A percentile compares a stretch with the other conserved stretches of the same genome.
Conservation (phyloP, 2,113 vertebrate species). For the Saimiri boliviensis region DNA sequence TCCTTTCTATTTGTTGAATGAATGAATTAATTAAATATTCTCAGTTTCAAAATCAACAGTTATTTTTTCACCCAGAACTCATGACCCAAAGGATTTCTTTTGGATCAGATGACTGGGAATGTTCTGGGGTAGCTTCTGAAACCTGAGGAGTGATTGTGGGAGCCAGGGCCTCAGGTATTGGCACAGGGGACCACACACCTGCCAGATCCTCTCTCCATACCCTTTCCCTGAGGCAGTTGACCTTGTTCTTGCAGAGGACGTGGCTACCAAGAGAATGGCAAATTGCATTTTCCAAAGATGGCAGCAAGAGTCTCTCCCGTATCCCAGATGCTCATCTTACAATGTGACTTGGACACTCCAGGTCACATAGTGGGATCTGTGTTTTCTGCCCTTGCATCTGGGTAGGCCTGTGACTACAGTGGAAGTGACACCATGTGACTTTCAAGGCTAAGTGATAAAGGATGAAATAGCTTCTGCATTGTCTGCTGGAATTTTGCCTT, state of each 20-base stretch:
- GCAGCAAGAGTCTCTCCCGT: background rate
- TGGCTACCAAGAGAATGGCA: background rate
- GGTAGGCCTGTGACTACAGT: background rate
- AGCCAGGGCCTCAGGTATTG: background rate
- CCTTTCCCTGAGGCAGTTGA: background rate
- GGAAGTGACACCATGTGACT: background rate
- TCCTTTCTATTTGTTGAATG: slow-evolving; percentile 16
- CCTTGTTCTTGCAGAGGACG: background rate
- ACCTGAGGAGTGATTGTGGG: background rate
- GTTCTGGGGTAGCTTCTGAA: background rate
- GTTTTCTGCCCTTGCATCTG: background rate
- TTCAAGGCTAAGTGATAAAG: background rate
- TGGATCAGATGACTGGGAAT: background rate
- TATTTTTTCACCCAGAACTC: slow-evolving; percentile 22
- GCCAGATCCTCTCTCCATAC: background rate
- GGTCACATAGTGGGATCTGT: background rate
- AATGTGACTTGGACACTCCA: background rate
- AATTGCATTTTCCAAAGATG: background rate
- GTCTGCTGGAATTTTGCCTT: background rate
- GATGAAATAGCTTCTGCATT: background rate
- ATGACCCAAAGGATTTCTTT: background rate
- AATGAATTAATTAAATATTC: slow-evolving; percentile 9
- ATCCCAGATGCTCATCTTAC: background rate
- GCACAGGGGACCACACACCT: background rate
- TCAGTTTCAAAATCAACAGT: slow-evolving; percentile 28